Conservation (phyloP, 2,113 vertebrate genomes). For the human (Homo sapiens) region DNA sequence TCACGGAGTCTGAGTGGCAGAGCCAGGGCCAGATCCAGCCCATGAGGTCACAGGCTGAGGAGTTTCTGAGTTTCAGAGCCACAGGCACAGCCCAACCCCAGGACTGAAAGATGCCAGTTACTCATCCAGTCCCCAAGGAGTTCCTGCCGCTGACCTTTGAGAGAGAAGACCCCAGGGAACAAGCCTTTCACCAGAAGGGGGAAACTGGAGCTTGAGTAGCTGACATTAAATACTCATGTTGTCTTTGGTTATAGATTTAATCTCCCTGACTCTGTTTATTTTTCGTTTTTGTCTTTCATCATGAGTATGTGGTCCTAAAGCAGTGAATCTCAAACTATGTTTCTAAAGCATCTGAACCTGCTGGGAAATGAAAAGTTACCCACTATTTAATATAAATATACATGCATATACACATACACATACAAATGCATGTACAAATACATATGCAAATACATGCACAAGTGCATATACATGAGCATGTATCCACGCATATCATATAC, state of each 20-base stretch:
- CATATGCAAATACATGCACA: background rate
- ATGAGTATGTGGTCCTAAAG: background rate
- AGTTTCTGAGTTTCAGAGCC: background rate
- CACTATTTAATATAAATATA: background rate
- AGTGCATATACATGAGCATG: background rate
- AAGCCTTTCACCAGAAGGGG: background rate
- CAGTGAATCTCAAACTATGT: background rate
- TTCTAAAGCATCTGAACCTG: background rate
- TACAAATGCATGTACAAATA: background rate
- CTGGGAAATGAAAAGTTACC: background rate
- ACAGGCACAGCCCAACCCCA: background rate
- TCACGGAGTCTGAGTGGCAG: background rate
- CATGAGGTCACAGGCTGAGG: too few relatives aligned
- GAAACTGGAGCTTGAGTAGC: background rate
- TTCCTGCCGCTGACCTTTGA: background rate
- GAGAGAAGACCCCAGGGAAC: background rate
- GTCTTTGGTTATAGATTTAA: background rate
- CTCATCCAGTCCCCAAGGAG: background rate
- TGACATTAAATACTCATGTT: background rate
- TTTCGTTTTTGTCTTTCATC: background rate
- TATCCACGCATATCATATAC: background rate
- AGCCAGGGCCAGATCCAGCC: rapidly evolving
- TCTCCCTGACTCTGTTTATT: background rate
- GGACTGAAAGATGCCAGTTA: background rate
- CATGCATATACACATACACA: background rate